phyloP scores from a whole-genome alignment of 2,113 vertebrate genomes.

The Scomber scombrus region DNA sequence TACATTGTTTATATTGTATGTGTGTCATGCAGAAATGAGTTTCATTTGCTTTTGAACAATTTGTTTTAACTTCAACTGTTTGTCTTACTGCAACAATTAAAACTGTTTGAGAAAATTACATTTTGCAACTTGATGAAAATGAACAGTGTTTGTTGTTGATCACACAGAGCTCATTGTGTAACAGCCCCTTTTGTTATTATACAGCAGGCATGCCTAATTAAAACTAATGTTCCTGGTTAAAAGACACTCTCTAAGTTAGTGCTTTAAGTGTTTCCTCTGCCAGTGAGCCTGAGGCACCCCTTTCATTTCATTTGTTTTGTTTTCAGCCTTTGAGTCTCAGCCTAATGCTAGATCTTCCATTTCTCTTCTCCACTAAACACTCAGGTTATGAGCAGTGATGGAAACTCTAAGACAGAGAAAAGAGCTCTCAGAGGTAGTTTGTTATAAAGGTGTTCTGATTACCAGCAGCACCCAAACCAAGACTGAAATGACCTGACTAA shows the following conservation, averaged over 20 bases:
- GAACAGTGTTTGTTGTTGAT: neutral
- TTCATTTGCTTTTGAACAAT: constrained; percentile 22
- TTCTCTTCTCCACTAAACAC: neutral
- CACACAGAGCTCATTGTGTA: constrained; percentile 5
- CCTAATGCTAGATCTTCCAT: neutral
- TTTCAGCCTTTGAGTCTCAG: neutral
- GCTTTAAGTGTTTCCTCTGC: neutral
- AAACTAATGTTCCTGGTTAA: neutral
- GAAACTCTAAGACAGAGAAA: neutral
- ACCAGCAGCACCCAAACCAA: neutral
- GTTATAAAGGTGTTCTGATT: neutral
- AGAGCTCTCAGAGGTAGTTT: neutral
- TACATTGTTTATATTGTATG: constrained; percentile 17
- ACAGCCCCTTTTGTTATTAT: neutral
- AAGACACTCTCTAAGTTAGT: neutral
- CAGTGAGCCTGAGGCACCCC: neutral
- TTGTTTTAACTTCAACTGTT: constrained; percentile 22
- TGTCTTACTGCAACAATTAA: constrained; percentile 50
- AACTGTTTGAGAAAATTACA: constrained; percentile 30
- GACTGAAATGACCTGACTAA: too few species aligned
- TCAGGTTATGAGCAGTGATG: neutral
- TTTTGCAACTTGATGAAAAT: neutral
- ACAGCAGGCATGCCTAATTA: neutral
- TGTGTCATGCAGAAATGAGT: constrained; percentile 5
- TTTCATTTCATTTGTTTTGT: neutral